A percentile compares a stretch with the other conserved stretches of the same genome.
These are phyloP conservation scores for Wasmannia auropunctata DNA, from an alignment of 1,140 invertebrate species.

Conservation along the genomic window DNA sequence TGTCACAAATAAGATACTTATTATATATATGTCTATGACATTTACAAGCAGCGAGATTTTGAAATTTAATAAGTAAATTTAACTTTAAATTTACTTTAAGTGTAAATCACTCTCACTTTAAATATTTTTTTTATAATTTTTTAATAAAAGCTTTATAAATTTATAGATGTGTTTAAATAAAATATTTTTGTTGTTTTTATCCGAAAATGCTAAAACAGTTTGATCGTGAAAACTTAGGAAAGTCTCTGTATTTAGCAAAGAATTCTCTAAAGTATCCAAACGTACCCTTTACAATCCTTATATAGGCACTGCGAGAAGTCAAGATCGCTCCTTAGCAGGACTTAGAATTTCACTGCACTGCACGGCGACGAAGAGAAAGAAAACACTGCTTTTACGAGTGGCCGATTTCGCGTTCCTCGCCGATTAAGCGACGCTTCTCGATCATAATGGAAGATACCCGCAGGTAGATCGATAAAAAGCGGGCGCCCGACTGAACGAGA, in stretches of 20 bases:
- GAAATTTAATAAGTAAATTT: too few relatives aligned
- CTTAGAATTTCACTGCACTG: neutral
- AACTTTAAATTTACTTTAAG: neutral
- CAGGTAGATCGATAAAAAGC: neutral
- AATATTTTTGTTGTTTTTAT: neutral
- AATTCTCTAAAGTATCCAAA: neutral
- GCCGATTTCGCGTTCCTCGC: neutral
- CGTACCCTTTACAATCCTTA: neutral
- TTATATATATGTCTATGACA: too few relatives aligned
- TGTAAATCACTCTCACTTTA: neutral
- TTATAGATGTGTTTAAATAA: neutral
- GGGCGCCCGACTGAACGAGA: slow-evolving; percentile 15
- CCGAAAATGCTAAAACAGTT: neutral
- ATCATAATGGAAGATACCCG: slow-evolving; percentile 11
- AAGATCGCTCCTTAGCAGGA: neutral
- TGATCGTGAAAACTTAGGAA: neutral
- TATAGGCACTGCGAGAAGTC: neutral
- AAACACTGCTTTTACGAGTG: neutral
- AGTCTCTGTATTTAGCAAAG: neutral
- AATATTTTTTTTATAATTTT: neutral
- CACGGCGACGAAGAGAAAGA: neutral
- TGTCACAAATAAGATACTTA: too few relatives aligned
- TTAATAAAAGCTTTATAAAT: neutral
- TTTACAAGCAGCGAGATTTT: too few relatives aligned
- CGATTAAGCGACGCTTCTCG: neutral